phyloP scores from a whole-genome alignment of 2,888 invertebrate genomes.

The Megastigmus dorsalis region DNA sequence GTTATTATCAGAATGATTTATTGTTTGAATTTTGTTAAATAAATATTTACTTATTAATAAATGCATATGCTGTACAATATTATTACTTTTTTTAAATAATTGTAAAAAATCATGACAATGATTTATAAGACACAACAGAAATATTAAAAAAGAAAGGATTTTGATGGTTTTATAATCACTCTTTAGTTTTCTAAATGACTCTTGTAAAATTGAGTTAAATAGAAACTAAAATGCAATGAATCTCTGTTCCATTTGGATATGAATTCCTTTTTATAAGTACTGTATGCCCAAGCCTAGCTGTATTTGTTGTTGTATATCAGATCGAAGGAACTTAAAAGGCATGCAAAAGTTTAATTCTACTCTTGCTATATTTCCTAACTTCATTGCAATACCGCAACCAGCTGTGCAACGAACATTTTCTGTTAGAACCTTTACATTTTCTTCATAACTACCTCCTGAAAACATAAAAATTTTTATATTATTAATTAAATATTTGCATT shows the following conservation, averaged over 20 bases:
- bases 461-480: conserved; percentile 14
- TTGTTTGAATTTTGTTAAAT: too few relatives aligned
- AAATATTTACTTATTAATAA: conserved; percentile 30
- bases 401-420: conserved; percentile 82
- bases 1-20: background rate
- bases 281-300: conserved; percentile 91
- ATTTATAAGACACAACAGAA: too few relatives aligned
- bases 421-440: conserved; percentile 73
- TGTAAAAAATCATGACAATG: conserved; percentile 18
- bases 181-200: conserved; percentile 8
- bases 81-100: conserved; percentile 18
- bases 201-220: conserved; percentile 23
- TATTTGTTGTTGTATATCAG: conserved; percentile 84
- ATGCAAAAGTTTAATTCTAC: conserved; percentile 96
- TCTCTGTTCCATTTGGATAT: conserved; percentile 19
- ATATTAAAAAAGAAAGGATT: conserved; percentile 15
- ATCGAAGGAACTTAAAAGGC: conserved; percentile 81
- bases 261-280: conserved; percentile 79
- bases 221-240: conserved; percentile 44
- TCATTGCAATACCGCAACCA: conserved; percentile 90
- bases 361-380: conserved; percentile 89
- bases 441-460: conserved; percentile 73
- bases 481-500: background rate
- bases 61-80: conserved; percentile 19
- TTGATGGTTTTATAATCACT: conserved; percentile 16